phyloP scores from a whole-genome alignment of 2,113 vertebrate species.

The Mionectes macconnelli region DNA sequence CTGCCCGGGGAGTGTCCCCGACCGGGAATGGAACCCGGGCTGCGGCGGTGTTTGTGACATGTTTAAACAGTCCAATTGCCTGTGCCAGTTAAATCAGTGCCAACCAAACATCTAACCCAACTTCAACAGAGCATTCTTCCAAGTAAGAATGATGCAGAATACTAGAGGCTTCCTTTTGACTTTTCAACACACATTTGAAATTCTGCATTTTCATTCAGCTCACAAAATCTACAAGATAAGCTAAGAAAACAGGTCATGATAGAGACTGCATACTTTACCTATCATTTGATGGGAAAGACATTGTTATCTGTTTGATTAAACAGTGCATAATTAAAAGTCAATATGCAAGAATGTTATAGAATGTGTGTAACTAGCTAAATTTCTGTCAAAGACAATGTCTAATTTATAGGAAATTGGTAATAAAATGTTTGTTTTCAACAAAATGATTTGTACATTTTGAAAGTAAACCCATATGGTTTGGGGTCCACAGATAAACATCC shows the following conservation, averaged over 20 bases:
- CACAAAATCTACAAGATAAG: constrained; percentile 5
- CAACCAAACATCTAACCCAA: not conserved
- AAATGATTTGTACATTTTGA: constrained; percentile 58
- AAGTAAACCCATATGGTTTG: constrained; percentile 68
- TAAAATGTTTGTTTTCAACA: constrained; percentile 66
- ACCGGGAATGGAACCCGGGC: too few relatives aligned
- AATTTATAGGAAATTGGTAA: constrained; percentile 66
- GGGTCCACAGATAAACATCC: constrained; percentile 68
- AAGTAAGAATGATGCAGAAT: constrained; percentile 11
- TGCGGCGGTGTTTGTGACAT: too few relatives aligned
- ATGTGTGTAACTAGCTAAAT: constrained; percentile 47
- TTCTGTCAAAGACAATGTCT: constrained; percentile 47
- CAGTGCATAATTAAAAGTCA: constrained; percentile 77
- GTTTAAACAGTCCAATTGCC: not conserved
- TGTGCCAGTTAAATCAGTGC: not conserved
- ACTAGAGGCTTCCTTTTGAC: not conserved
- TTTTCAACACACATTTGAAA: constrained; percentile 17
- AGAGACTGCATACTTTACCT: not conserved
- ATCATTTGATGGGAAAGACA: constrained; percentile 49
- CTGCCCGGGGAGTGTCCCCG: too few relatives aligned
- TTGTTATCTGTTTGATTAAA: constrained; percentile 72
- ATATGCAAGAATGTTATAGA: constrained; percentile 61
- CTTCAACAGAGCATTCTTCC: not conserved
- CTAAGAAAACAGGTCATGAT: not conserved
- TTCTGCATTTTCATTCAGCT: constrained; percentile 47